Evolutionary conservation across 2,113 vertebrate species (phyloP).

Genomic region (Leptocoma aspasia): DNA sequence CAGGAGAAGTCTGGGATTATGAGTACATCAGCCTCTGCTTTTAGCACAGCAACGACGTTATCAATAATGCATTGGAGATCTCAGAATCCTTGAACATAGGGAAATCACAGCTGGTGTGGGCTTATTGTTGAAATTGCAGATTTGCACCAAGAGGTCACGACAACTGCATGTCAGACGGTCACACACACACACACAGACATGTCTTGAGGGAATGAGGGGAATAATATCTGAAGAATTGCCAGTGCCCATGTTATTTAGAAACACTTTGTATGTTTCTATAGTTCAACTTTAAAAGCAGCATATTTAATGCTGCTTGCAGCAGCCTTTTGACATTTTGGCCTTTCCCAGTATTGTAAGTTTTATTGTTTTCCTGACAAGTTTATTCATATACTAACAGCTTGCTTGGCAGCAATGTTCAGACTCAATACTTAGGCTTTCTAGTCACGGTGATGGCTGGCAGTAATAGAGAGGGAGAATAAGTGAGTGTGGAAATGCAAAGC

Average conservation of each 20-base stretch:
- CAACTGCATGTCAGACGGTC: conserved; percentile 47
- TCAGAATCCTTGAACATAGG: conserved; percentile 41
- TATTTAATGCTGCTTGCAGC: conserved; percentile 62
- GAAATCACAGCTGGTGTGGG: conserved; percentile 62
- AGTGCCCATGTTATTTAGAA: conserved; percentile 38
- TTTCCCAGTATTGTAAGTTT: conserved; percentile 57
- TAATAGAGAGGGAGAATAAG: conserved; percentile 73
- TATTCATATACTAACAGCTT: conserved; percentile 73
- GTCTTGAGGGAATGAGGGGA: conserved; percentile 10
- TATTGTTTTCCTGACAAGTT: conserved; percentile 73
- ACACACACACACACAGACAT: not conserved
- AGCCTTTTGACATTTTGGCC: conserved; percentile 53
- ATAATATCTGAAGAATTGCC: conserved; percentile 21
- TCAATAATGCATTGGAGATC: conserved; percentile 77
- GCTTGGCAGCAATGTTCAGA: conserved; percentile 64
- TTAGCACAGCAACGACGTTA: conserved; percentile 68
- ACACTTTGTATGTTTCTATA: conserved; percentile 34
- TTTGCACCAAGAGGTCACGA: conserved; percentile 55
- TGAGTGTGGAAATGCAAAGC: conserved; percentile 81
- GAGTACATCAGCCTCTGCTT: conserved; percentile 62
- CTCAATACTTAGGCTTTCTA: conserved; percentile 72
- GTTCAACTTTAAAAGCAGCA: conserved; percentile 35
- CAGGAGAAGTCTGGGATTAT: conserved; percentile 64
- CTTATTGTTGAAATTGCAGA: conserved; percentile 54
- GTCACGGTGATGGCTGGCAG: conserved; percentile 72